phyloP scores from a whole-genome alignment of 2,113 vertebrate genomes.

The Dicerorhinus sumatrensis region DNA sequence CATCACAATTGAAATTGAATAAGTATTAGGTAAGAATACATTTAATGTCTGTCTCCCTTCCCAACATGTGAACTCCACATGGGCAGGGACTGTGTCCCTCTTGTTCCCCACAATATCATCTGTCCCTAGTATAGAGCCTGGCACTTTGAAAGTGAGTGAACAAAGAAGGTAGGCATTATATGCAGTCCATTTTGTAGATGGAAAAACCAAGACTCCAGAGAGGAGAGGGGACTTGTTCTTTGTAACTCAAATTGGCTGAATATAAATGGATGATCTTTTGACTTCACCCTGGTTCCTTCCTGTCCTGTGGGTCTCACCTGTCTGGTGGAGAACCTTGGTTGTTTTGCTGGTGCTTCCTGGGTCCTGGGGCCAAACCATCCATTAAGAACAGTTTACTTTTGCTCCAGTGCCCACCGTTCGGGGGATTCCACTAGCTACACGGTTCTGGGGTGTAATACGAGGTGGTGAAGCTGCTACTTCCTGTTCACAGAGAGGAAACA shows the following conservation, averaged over 20 bases:
- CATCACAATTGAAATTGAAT: not conserved
- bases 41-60: not conserved
- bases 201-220: not conserved
- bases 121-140: not conserved
- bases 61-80: not conserved
- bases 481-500: not conserved
- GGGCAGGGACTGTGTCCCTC: not conserved
- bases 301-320: not conserved
- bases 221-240: not conserved
- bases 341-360: not conserved
- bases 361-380: not conserved
- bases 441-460: not conserved
- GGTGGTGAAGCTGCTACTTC: slow-evolving; percentile 38
- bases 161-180: not conserved
- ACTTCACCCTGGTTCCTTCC: not conserved
- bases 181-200: not conserved
- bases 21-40: not conserved
- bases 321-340: accelerated
- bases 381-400: not conserved
- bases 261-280: accelerated
- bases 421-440: not conserved
- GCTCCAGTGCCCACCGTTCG: not conserved
- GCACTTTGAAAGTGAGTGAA: not conserved
- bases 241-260: not conserved
- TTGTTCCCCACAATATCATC: not conserved